Conservation (phyloP, 1,140 invertebrate genomes). For the Chironomus striatipennis region DNA sequence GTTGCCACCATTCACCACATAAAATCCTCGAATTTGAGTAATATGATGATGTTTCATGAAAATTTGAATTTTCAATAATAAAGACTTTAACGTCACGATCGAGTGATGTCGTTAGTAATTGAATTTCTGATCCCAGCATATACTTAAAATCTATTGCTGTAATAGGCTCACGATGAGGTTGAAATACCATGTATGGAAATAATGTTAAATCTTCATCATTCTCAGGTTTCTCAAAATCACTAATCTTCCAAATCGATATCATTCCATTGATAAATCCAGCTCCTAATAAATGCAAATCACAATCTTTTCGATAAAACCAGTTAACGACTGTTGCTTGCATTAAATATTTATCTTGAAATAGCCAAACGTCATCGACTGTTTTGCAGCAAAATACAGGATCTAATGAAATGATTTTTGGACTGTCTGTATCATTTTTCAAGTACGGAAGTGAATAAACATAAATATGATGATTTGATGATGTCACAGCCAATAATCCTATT, state of each 20-base stretch:
- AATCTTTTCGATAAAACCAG: background rate
- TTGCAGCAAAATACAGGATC: background rate
- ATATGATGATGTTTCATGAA: background rate
- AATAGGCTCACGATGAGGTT: background rate
- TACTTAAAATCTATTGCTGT: background rate
- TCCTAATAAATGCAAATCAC: background rate
- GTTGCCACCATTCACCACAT: background rate
- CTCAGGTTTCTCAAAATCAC: background rate
- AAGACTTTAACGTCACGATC: background rate
- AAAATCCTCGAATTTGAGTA: background rate
- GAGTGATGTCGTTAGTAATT: background rate
- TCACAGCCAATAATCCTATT: background rate
- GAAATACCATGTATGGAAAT: background rate
- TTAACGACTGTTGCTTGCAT: background rate
- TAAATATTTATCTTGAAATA: constrained; percentile 16
- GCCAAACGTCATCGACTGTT: background rate
- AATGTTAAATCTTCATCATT: background rate
- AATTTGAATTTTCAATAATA: background rate
- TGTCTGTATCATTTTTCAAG: background rate
- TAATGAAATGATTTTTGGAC: background rate
- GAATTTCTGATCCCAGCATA: background rate
- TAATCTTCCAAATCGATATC: background rate
- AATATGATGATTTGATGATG: background rate
- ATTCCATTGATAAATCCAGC: background rate
- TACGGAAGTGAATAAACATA: background rate